phyloP scores from a whole-genome alignment of 1,140 invertebrate genomes.

The Drosophila parvula region DNA sequence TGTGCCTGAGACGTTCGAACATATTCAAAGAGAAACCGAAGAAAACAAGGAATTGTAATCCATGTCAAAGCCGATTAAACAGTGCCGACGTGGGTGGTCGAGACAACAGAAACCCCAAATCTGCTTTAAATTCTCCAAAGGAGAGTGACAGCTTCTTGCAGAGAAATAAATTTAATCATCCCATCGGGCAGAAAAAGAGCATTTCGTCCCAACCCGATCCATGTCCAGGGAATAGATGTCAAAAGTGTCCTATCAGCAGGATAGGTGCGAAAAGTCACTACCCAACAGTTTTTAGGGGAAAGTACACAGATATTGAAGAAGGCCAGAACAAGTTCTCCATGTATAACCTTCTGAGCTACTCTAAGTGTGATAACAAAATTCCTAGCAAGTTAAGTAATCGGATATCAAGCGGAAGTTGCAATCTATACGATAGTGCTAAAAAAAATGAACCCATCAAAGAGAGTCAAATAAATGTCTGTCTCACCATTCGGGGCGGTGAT shows the following conservation, averaged over 20 bases:
- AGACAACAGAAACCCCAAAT: background rate
- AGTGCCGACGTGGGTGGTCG: no score
- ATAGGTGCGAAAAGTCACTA: constrained; percentile 6
- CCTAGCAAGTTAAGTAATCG: background rate
- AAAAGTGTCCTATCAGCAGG: background rate
- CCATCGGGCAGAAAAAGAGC: background rate
- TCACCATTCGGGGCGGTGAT: constrained; percentile 12
- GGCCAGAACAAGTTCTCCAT: background rate
- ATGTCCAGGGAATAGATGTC: background rate
- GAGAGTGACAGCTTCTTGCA: background rate
- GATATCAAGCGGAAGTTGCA: constrained; percentile 28
- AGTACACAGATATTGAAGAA: background rate
- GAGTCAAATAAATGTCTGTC: constrained; percentile 41
- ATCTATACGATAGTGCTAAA: background rate
- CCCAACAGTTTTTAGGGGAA: constrained; percentile 34
- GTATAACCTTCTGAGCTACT: background rate
- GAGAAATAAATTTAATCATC: background rate
- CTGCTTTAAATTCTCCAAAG: background rate
- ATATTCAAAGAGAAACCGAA: background rate
- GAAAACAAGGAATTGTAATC: background rate
- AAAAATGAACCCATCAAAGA: background rate
- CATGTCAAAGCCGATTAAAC: no score
- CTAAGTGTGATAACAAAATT: constrained; percentile 17
- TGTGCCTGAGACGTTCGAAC: background rate
- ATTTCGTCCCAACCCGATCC: background rate